Percentiles rank a stretch among this genome's conserved stretches.
phyloP scores from a whole-genome alignment of 2,113 vertebrate genomes.

The Ochotona princeps region DNA sequence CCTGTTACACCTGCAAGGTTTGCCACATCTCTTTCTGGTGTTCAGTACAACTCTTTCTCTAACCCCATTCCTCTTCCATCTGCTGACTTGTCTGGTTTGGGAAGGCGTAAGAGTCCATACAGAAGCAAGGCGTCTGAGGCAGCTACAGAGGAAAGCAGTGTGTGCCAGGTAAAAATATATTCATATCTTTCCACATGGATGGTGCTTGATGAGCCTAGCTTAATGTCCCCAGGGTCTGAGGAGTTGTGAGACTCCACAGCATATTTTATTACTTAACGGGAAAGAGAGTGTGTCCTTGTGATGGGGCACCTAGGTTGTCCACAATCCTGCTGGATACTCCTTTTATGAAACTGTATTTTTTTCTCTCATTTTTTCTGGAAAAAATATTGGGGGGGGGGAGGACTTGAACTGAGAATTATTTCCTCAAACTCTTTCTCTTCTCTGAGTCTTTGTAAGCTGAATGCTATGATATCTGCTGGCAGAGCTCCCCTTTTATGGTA shows the following conservation, averaged over 20 bases:
- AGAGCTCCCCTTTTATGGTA: neutral
- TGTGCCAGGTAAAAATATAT: conserved; percentile 58
- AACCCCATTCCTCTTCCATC: too few relatives aligned
- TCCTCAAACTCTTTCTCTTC: neutral
- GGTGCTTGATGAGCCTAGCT: conserved; percentile 66
- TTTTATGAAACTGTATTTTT: neutral
- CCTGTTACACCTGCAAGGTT: neutral
- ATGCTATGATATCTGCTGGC: neutral
- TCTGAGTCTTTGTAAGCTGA: neutral
- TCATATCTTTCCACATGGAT: conserved; percentile 63
- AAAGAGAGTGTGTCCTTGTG: neutral
- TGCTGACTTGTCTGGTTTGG: neutral
- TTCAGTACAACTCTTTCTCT: neutral
- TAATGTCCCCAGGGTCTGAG: conserved; percentile 50
- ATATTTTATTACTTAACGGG: conserved; percentile 61
- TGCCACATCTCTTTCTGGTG: neutral
- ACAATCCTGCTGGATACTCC: neutral
- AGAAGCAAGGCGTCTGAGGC: conserved; percentile 14
- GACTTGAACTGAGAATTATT: conserved; percentile 1
- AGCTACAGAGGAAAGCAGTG: neutral
- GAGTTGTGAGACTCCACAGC: conserved; percentile 26
- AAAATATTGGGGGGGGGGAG: rapidly evolving
- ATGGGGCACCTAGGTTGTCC: neutral
- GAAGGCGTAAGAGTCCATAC: neutral
- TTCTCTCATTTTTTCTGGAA: conserved; percentile 36